Percentiles rank a stretch among this genome's conserved stretches.
Evolutionary conservation across 1,140 invertebrate genomes (phyloP).

Genomic region (Pogonus chalceus): DNA sequence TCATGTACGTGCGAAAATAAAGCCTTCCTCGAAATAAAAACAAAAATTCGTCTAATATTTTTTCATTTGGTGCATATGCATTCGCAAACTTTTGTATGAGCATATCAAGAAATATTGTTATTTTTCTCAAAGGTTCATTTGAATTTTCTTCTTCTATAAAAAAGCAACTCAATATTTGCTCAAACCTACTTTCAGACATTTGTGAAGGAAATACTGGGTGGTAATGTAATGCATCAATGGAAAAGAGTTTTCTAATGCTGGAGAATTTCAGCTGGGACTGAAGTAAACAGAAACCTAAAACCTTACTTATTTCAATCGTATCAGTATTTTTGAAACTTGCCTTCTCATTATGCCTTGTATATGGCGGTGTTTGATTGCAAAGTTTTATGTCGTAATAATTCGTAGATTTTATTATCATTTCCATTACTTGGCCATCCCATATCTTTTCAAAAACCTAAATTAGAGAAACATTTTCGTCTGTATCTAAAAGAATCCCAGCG

Average conservation of each 20-base stretch:
- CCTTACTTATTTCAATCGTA: conserved; percentile 18
- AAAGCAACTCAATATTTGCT: conserved; percentile 23
- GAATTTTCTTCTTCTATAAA: conserved; percentile 16
- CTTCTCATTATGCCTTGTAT: not conserved
- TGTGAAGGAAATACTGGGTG: conserved; percentile 20
- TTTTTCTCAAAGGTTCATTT: conserved; percentile 12
- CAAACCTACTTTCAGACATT: conserved; percentile 23
- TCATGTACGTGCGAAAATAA: conserved; percentile 21
- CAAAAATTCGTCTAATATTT: conserved; percentile 25
- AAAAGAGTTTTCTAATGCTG: conserved; percentile 16
- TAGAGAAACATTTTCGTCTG: too few relatives aligned
- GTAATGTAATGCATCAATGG: conserved; percentile 20
- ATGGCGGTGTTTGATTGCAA: not conserved
- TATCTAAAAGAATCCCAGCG: too few relatives aligned
- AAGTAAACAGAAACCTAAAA: conserved; percentile 20
- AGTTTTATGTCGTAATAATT: not conserved
- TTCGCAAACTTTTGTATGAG: too few relatives aligned
- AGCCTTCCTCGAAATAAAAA: conserved; percentile 25
- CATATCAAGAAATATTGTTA: conserved; percentile 6
- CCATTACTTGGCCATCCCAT: too few relatives aligned
- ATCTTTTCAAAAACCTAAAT: too few relatives aligned
- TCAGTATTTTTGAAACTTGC: not conserved
- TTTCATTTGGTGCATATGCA: not conserved
- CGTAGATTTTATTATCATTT: conserved; percentile 10
- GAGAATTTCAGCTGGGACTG: conserved; percentile 19